Evolutionary conservation across 2,888 invertebrate genomes (phyloP), one percentile per base, ranked within the genome.

Genomic region (Drosophila demipolita): DNA sequence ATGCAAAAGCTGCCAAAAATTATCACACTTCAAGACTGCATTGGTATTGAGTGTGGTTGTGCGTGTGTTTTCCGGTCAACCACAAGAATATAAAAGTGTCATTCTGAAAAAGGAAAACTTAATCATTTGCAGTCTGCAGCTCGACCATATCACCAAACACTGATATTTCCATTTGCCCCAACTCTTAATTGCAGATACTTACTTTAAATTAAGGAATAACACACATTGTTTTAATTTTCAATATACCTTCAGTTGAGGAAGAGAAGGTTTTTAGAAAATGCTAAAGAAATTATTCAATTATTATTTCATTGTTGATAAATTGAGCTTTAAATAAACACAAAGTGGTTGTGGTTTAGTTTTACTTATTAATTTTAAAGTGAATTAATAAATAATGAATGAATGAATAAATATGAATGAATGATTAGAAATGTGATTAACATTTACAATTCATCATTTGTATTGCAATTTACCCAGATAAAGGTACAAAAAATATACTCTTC

Each of bases 31-130:
- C 62, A 54, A 59, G 23, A 50, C 23, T 26, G 36, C 29, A 65
- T 54, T 57, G 60, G 49, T 26, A 69, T 40, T 17, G 17, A 8
- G 38, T 17, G 17, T 38, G 15, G 29, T 29, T 58, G 29, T 45
- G 58, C 38, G 38, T 59, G 49, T 59, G 54, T 60, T 60, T 52
- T 54, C 38, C 26, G 50, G 29, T 15, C 52, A 70, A 75, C 89
- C 84, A 71, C 81, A 81, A 75, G 82, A 75, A 89, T 82, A 89
- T 78, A 76, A 84, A 75, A 86, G 80, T 78, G 83, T 75, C 72
- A 78, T 74, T 89, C 77, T 36, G 68, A 65, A 72, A 74, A 73
- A 71, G 78, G 70, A 75, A 75, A 85, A 85, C 86, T 80, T 88
- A 78, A 89, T 88, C 86, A 82, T 76, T 82, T 89, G 78, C 78